Evolutionary conservation across 2,797 vertebrate species (phyloP), one percentile per base, ranked within the genome.

Genomic region (Lacerta viridis): DNA sequence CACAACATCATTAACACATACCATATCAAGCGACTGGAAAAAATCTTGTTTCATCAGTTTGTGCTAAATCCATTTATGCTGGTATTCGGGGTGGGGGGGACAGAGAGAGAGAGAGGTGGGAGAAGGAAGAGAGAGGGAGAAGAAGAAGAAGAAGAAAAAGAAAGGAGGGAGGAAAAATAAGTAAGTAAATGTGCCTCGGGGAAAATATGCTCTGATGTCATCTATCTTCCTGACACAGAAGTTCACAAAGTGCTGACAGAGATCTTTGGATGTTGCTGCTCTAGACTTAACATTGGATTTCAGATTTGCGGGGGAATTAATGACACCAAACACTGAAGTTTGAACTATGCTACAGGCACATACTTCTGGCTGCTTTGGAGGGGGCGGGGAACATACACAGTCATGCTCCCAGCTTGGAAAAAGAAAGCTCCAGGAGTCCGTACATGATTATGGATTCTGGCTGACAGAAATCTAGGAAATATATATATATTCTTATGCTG

Each of bases 1-100:
- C 90, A 39, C 87, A 71, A 79, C 17, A 88, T 93, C 86, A 93
- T 93, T 95, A 94, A 83, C n/a, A 92, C 66, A 66, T 8, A 81
- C 20, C 39, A 41, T 83, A 88, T 89, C 41, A 81, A 81, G 69
- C n/a, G 7, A 27, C 36, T 80, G 61, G 59, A 75, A 85, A 85
- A 74, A 25, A 66, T 39, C 59, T 75, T 68, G 55, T 81, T 89
- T 85, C 69, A 50, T 89, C 78, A 3, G 33, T 55, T 39, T 80
- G 55, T 81, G 78, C 20, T 66, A 85, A 85, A 89, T 81, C 88
- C 20, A 59, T 68, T 74, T 43, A 76, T 29, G 77, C 55, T 84
- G 23, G 25, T 61, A 74, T 64, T 80, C 17, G 5, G 29, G 39
- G 10, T 4, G 18, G 55, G 33, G 78, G 33, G 18, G 3, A 59